Evolutionary conservation across 2,888 invertebrate genomes (phyloP).

Genomic region (Germaria angustata): DNA sequence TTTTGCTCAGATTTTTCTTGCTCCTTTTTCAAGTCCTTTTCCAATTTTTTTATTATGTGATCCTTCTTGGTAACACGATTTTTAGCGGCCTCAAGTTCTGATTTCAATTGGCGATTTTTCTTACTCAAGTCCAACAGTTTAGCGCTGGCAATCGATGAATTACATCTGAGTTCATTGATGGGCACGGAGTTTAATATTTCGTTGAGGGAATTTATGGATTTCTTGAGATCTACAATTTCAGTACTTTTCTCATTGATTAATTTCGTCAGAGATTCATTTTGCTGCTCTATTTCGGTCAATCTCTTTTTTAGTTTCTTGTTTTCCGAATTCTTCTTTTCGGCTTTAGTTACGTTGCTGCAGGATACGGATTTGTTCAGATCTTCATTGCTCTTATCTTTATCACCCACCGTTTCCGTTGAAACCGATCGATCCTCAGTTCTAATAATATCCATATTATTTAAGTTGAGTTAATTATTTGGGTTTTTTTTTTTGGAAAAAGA

Average conservation of each 20-base stretch:
- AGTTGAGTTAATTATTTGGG: slow-evolving; percentile 1
- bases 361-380: slow-evolving; percentile 51
- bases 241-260: slow-evolving; percentile 73
- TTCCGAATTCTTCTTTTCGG: slow-evolving; percentile 67
- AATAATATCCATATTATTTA: slow-evolving; percentile 71
- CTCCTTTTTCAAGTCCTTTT: slow-evolving; percentile 69
- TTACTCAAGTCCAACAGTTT: slow-evolving; percentile 78
- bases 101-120: slow-evolving; percentile 76
- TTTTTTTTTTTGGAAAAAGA: background rate
- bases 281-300: slow-evolving; percentile 71
- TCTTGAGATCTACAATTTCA: slow-evolving; percentile 75
- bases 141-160: slow-evolving; percentile 74
- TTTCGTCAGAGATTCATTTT: slow-evolving; percentile 73
- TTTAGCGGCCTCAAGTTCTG: slow-evolving; percentile 75
- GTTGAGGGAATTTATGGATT: slow-evolving; percentile 75
- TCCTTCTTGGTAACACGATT: slow-evolving; percentile 73
- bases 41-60: slow-evolving; percentile 70
- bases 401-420: slow-evolving; percentile 57
- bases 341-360: slow-evolving; percentile 51
- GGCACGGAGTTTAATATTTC: slow-evolving; percentile 77
- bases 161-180: slow-evolving; percentile 75
- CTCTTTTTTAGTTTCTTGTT: slow-evolving; percentile 72
- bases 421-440: slow-evolving; percentile 67
- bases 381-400: slow-evolving; percentile 13
- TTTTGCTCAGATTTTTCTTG: slow-evolving; percentile 68